Evolutionary conservation across 2,113 vertebrate genomes (phyloP).

Genomic region (Psilopsiagon aymara): DNA sequence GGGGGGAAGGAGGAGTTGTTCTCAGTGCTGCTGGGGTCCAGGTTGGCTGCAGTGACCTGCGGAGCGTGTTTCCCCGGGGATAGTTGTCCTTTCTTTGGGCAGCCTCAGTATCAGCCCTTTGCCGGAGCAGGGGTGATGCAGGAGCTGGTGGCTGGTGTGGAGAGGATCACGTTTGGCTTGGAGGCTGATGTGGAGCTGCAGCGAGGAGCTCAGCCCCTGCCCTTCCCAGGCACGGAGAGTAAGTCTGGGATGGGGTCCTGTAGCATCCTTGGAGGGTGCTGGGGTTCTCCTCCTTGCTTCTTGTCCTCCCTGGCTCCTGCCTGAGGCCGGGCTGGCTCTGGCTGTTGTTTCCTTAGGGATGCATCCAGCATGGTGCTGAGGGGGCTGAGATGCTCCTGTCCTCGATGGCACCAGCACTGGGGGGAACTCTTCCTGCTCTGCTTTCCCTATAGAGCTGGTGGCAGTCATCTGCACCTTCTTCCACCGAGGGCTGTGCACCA

Average conservation of each 20-base stretch:
- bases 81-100: not conserved
- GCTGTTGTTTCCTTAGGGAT: fast-evolving
- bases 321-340: fast-evolving
- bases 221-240: slow-evolving; percentile 52
- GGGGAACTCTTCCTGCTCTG: not conserved
- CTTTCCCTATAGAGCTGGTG: not conserved
- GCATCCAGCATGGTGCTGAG: not conserved
- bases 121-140: not conserved
- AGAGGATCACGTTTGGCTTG: slow-evolving; percentile 32
- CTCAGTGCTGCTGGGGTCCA: fast-evolving
- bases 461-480: not conserved
- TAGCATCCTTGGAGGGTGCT: not conserved
- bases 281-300: not conserved
- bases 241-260: not conserved
- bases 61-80: fast-evolving
- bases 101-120: not conserved
- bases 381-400: not conserved
- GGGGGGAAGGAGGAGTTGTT: not conserved
- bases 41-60: not conserved
- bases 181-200: slow-evolving; percentile 41
- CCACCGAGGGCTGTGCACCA: not conserved
- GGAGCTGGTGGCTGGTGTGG: slow-evolving; percentile 49
- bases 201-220: not conserved
- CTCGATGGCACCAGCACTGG: fast-evolving
- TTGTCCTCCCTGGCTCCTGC: not conserved